Evolutionary conservation across 2,797 vertebrate genomes (phyloP), one percentile per base, ranked within the genome.

Genomic region (Melanotaenia maccullochi): DNA sequence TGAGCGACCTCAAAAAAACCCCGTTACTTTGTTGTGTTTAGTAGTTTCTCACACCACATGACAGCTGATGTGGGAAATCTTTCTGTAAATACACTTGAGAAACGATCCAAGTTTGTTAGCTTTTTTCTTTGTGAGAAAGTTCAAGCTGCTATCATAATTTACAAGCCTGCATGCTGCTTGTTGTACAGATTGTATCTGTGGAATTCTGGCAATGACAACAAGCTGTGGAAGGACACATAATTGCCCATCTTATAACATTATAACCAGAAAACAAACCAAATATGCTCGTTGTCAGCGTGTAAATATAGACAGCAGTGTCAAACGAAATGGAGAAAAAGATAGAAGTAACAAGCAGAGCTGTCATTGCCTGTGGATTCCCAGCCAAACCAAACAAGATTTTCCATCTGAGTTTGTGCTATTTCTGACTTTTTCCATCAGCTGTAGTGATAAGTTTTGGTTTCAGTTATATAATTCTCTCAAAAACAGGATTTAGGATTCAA

Each of bases 191-290:
- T 69, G 33, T 52, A 60, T 74, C 55, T 22, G 0, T 64, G 51
- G 54, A 73, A 73, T 76, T 60, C 42, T 14, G 33, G 12, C 22
- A 57, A 12, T 61, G 84, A 82, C 75, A 81, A 81, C 42, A 66
- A 36, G 71, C 76, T 68, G 52, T 52, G 56, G 63, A 78, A 75
- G 65, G 70, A 55, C 63, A 74, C 42, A 71, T 77, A 28, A 71
- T 74, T 68, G 9, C 25, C 22, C 38, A 33, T 42, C 59, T 73
- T 63, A 14, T 42, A 62, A 72, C 44, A 59, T 11, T 64, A 8
- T 61, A 64, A 56, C 32, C 30, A 57, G 54, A 84, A 72, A 79
- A 71, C 65, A 82, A 77, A 79, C 58, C 58, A 12, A 51, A 61
- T 0, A 1, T 35, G 5, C 6, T 51, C 9, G 25, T 51, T 16